Percentiles rank a stretch among this genome's conserved stretches.
Conservation (phyloP, 2,888 invertebrate genomes). For the Itoplectis maculator region DNA sequence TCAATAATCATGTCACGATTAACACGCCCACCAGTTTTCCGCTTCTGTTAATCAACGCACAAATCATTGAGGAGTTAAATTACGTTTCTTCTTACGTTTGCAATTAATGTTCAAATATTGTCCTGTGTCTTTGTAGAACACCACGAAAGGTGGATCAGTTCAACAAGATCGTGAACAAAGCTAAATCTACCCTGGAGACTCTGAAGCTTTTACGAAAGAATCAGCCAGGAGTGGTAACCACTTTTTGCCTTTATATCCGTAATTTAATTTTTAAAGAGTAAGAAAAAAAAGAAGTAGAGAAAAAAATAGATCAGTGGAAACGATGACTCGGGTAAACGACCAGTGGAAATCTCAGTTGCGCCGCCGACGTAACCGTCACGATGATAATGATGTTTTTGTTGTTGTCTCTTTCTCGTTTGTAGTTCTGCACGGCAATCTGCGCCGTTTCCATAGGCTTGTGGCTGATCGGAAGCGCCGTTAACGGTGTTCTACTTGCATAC, state of each 20-base stretch:
- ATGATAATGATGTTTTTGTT: neutral
- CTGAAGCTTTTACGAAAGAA: constrained; percentile 77
- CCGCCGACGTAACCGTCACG: neutral
- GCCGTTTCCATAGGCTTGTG: constrained; percentile 78
- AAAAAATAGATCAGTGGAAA: neutral
- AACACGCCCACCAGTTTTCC: neutral
- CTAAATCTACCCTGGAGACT: constrained; percentile 73
- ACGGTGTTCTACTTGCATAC: constrained; percentile 78
- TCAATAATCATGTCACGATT: constrained; percentile 47
- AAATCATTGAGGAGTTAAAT: constrained; percentile 28
- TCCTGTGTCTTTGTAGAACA: constrained; percentile 69
- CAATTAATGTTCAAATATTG: constrained; percentile 17
- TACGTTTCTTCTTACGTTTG: neutral
- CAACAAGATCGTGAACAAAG: constrained; percentile 76
- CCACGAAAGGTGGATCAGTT: constrained; percentile 75
- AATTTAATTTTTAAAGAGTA: neutral
- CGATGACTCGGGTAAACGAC: constrained; percentile 11
- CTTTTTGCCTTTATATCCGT: constrained; percentile 25
- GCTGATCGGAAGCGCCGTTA: constrained; percentile 79
- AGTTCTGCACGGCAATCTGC: constrained; percentile 81
- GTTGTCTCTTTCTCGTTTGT: constrained; percentile 44
- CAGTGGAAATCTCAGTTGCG: neutral
- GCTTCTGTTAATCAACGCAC: neutral
- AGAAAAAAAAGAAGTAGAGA: neutral
- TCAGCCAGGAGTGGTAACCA: constrained; percentile 80